Evolutionary conservation across 2,888 invertebrate genomes (phyloP).

Genomic region (Drosophila emarginata): DNA sequence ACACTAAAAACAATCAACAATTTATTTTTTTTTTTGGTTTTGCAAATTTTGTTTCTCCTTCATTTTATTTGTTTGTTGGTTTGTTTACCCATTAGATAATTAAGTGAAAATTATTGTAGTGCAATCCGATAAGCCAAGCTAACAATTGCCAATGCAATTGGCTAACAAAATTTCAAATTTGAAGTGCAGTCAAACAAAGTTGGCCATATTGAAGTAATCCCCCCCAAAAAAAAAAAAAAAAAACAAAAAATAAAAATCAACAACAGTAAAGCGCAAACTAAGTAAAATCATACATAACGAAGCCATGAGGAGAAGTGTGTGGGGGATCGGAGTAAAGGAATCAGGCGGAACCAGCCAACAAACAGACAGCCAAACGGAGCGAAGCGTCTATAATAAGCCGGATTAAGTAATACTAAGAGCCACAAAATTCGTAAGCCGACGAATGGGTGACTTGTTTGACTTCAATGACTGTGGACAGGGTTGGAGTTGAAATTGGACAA

Average conservation of each 20-base stretch:
- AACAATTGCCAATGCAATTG: slow-evolving; percentile 31
- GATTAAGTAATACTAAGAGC: slow-evolving; percentile 64
- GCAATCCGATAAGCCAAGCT: slow-evolving; percentile 53
- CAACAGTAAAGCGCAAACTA: slow-evolving; percentile 16
- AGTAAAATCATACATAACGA: slow-evolving; percentile 23
- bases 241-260: slow-evolving; percentile 20
- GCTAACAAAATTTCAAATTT: slow-evolving; percentile 39
- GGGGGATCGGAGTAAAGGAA: neutral
- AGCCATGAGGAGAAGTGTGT: neutral
- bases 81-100: slow-evolving; percentile 69
- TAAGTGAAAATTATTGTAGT: slow-evolving; percentile 78
- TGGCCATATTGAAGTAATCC: neutral
- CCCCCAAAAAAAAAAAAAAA: slow-evolving; percentile 24
- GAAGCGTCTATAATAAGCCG: slow-evolving; percentile 67
- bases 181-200: slow-evolving; percentile 60
- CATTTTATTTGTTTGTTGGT: slow-evolving; percentile 26
- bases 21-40: slow-evolving; percentile 2
- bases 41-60: slow-evolving; percentile 10
- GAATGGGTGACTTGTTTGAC: slow-evolving; percentile 14
- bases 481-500: slow-evolving; percentile 7
- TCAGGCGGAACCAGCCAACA: slow-evolving; percentile 22
- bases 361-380: slow-evolving; percentile 52
- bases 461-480: slow-evolving; percentile 1
- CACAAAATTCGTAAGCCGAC: slow-evolving; percentile 30
- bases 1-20: slow-evolving; percentile 14